Conservation (phyloP, 1,140 invertebrate genomes). For the Ridgeia piscesae region DNA sequence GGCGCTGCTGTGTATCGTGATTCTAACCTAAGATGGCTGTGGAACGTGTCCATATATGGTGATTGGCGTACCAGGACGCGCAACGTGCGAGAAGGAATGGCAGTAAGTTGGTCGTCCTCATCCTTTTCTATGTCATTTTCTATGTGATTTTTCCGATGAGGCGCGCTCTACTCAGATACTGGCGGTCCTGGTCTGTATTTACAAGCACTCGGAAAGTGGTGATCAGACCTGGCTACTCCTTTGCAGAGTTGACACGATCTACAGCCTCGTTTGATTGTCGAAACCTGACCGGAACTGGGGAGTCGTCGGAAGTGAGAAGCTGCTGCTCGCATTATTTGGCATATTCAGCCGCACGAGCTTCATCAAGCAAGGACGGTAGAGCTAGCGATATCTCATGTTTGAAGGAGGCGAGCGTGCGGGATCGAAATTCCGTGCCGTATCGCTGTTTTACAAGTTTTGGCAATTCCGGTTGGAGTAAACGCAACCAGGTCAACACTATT, state of each 20-base stretch:
- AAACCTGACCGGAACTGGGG: not conserved
- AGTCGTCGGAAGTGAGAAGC: not conserved
- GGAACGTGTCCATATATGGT: not conserved
- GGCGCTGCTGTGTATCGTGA: not conserved
- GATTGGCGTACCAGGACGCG: constrained; percentile 18
- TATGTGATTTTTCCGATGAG: not conserved
- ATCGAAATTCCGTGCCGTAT: constrained; percentile 5
- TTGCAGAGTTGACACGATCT: constrained; percentile 8
- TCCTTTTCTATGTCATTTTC: not conserved
- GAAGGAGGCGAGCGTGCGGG: not conserved
- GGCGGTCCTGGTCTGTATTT: too few relatives aligned
- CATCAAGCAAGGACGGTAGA: not conserved
- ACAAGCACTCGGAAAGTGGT: not conserved
- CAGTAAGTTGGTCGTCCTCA: not conserved
- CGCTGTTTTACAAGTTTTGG: constrained; percentile 5
- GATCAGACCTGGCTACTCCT: not conserved
- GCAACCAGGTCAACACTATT: constrained; percentile 4
- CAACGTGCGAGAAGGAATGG: not conserved
- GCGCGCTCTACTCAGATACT: not conserved
- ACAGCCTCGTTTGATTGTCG: not conserved
- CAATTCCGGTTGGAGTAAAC: not conserved
- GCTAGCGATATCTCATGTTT: constrained; percentile 13
- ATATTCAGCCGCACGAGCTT: not conserved
- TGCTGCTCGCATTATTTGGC: not conserved
- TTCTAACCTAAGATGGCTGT: not conserved